Conservation (phyloP, 2,797 vertebrate species). For the Phylloscopus collybita region DNA sequence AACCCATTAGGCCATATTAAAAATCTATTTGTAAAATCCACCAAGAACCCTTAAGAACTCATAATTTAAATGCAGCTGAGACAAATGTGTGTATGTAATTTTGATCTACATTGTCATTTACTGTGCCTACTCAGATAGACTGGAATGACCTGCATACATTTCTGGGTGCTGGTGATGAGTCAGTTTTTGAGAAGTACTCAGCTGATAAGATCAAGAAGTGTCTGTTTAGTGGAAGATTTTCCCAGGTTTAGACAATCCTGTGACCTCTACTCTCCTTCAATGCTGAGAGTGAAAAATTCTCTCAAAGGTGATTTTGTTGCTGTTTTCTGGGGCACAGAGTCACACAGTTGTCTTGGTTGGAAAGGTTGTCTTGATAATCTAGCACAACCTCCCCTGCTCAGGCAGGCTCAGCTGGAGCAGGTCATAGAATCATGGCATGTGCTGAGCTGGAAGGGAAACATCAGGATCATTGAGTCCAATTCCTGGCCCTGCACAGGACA, state of each 20-base stretch:
- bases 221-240: background rate
- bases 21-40: background rate
- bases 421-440: background rate
- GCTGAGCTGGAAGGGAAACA: background rate
- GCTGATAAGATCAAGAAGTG: background rate
- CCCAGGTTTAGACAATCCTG: background rate
- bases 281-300: background rate
- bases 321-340: background rate
- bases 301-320: background rate
- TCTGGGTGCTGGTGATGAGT: background rate
- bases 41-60: background rate
- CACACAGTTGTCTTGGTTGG: background rate
- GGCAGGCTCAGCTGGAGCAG: background rate
- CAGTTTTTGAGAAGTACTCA: background rate
- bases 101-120: background rate
- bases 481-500: background rate
- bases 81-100: background rate
- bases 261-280: fast-evolving
- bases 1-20: background rate
- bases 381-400: background rate
- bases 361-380: background rate
- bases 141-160: background rate
- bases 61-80: background rate
- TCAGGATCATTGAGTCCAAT: background rate
- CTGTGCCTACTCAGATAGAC: background rate